A percentile compares a stretch with the other conserved stretches of the same genome.
Conservation (phyloP, 1,140 invertebrate species). For the Anthonomus grandis region DNA sequence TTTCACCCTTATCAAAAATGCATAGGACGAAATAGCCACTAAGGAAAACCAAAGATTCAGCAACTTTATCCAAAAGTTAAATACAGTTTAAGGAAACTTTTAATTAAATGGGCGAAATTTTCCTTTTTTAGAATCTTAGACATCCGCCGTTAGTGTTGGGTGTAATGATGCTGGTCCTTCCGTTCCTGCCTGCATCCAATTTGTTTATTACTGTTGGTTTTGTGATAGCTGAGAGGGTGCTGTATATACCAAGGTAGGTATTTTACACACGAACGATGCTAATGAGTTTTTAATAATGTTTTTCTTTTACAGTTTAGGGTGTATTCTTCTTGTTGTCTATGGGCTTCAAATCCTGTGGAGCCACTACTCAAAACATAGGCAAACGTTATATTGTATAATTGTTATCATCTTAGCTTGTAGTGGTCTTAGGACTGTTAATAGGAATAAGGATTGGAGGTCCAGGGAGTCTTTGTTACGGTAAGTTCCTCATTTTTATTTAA, state of each 20-base stretch:
- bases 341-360: constrained; percentile 62
- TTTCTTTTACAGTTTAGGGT: constrained; percentile 60
- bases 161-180: constrained; percentile 65
- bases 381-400: constrained; percentile 52
- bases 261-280: no score
- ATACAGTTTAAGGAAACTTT: no score
- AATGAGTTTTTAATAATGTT: no score
- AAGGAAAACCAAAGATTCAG: no score
- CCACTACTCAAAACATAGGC: constrained; percentile 49
- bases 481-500: no score
- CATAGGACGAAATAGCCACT: no score
- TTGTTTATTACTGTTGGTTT: constrained; percentile 86
- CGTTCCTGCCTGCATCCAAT: constrained; percentile 85
- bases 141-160: constrained; percentile 63
- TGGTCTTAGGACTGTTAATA: constrained; percentile 61
- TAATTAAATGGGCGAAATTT: neutral
- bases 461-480: constrained; percentile 72
- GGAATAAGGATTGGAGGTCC: constrained; percentile 76
- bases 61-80: no score
- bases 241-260: constrained; percentile 81
- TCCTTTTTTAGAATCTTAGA: constrained; percentile 56
- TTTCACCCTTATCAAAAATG: no score
- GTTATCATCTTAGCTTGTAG: constrained; percentile 59
- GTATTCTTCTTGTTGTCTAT: constrained; percentile 61
- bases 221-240: constrained; percentile 84